A percentile compares a stretch with the other conserved stretches of the same genome.
These are phyloP conservation scores for Falcunculus frontatus DNA, from an alignment of 2,113 vertebrate genomes.

Conservation along the genomic window DNA sequence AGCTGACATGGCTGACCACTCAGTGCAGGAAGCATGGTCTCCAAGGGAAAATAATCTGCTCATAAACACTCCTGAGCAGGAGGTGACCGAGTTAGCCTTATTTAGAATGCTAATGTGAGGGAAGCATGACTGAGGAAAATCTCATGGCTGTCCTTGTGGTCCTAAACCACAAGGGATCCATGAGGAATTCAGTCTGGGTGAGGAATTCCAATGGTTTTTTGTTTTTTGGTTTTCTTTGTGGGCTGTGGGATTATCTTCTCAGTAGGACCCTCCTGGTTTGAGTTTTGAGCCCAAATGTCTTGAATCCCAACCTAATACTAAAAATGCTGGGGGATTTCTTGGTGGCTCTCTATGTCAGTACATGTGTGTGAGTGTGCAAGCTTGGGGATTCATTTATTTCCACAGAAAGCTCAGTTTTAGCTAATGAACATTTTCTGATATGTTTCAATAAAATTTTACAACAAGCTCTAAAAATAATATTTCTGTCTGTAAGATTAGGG, in stretches of 20 bases:
- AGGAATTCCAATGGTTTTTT: not conserved
- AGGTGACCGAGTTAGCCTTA: not conserved
- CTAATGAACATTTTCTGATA: not conserved
- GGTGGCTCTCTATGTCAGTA: not conserved
- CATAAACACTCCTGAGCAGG: slow-evolving; percentile 21
- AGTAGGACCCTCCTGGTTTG: not conserved
- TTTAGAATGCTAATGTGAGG: not conserved
- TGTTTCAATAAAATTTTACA: not conserved
- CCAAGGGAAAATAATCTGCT: slow-evolving; percentile 34
- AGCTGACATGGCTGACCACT: not conserved
- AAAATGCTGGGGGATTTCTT: not conserved
- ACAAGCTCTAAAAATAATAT: not conserved
- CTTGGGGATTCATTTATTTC: not conserved
- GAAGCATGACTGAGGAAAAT: not conserved
- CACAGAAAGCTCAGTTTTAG: not conserved
- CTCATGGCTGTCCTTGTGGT: not conserved
- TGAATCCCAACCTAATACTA: not conserved
- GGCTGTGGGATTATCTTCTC: not conserved
- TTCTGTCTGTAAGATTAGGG: not conserved
- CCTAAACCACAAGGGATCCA: not conserved
- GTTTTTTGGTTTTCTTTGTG: not conserved
- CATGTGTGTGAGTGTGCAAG: not conserved
- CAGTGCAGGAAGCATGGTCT: not conserved
- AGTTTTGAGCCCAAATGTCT: not conserved
- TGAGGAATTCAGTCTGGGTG: not conserved